Conservation (phyloP, 1,140 invertebrate species). For the Drosophila mayri region DNA sequence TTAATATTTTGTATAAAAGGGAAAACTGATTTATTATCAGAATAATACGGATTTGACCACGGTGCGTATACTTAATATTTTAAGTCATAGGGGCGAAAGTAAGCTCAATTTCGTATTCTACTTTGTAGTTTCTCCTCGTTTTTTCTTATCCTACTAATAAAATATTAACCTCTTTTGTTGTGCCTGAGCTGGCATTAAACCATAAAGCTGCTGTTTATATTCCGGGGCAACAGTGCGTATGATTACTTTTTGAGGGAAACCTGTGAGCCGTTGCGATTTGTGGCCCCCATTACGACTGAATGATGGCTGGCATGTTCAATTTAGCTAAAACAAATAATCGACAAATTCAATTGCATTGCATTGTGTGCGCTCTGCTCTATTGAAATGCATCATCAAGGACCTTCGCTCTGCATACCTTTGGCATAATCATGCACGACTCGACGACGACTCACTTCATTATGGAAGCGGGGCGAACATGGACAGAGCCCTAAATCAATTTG, state of each 20-base stretch:
- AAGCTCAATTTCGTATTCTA: neutral
- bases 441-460: slow-evolving; percentile 42
- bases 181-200: slow-evolving; percentile 2
- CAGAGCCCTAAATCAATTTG: slow-evolving; percentile 69
- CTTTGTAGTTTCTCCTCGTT: neutral
- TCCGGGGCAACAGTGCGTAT: slow-evolving; percentile 35
- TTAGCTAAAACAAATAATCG: slow-evolving; percentile 37
- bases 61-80: neutral
- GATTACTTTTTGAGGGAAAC: slow-evolving; percentile 6
- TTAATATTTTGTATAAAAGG: no score
- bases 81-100: neutral
- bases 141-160: neutral
- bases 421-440: slow-evolving; percentile 40
- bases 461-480: slow-evolving; percentile 37
- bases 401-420: slow-evolving; percentile 38
- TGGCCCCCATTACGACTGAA: slow-evolving; percentile 2
- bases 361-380: slow-evolving; percentile 22
- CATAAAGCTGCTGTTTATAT: slow-evolving; percentile 4
- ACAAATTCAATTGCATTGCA: slow-evolving; percentile 33
- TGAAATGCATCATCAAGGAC: slow-evolving; percentile 18
- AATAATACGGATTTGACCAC: neutral
- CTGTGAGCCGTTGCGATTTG: slow-evolving; percentile 6
- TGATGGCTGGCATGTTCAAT: slow-evolving; percentile 8
- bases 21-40: neutral
- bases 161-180: slow-evolving; percentile 8